Conservation (phyloP, 35 echinoderm and acorn worm species). For the Stichopus chloronotus region DNA sequence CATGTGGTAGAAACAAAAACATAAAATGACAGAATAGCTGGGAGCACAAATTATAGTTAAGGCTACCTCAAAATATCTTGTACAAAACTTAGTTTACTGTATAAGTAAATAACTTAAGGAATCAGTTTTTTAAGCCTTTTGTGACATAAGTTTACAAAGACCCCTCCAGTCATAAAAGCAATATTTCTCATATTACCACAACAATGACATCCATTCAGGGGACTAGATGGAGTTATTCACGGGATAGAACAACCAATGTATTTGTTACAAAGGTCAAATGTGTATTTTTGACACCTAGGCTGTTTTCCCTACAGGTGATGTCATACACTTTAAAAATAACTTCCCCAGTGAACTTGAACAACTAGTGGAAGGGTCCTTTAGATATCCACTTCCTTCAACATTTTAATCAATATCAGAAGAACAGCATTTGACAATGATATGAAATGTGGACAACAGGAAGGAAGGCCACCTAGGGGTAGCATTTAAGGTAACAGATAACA, state of each 20-base stretch:
- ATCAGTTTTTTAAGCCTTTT: no score
- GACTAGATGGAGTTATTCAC: neutral
- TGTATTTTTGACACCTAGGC: neutral
- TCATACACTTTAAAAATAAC: neutral
- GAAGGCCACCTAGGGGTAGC: neutral
- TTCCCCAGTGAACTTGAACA: conserved; percentile 1
- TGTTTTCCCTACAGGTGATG: neutral
- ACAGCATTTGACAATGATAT: neutral
- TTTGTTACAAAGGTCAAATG: conserved; percentile 21
- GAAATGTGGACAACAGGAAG: neutral
- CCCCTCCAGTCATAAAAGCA: conserved; percentile 5
- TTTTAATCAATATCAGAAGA: neutral
- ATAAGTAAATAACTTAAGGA: neutral
- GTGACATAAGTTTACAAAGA: neutral
- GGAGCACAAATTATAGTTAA: neutral
- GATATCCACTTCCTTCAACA: neutral
- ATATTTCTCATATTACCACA: conserved; percentile 29
- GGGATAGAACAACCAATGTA: neutral
- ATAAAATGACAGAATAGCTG: neutral
- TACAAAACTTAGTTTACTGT: neutral
- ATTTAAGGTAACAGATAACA: no score
- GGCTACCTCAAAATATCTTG: neutral
- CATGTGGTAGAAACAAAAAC: no score
- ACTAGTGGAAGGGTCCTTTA: neutral
- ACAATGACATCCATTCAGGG: conserved; percentile 3